Conservation (phyloP, 1,140 invertebrate genomes). For the Lethrus apterus region DNA sequence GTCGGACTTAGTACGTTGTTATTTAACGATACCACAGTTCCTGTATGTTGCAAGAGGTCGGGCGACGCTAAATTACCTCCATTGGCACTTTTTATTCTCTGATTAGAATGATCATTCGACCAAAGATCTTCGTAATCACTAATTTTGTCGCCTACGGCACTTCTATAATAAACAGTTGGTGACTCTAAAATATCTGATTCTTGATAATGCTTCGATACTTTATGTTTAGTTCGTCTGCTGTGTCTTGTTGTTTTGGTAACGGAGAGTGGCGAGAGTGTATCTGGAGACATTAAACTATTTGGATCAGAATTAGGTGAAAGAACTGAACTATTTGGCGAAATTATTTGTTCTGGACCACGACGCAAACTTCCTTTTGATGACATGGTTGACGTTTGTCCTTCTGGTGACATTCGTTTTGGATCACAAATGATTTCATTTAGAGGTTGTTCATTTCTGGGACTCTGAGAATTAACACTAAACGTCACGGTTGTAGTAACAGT, state of each 20-base stretch:
- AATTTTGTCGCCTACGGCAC: conserved; percentile 81
- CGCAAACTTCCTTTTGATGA: conserved; percentile 43
- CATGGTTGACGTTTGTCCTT: conserved; percentile 46
- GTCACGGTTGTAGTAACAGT: conserved; percentile 76
- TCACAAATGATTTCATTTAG: conserved; percentile 30
- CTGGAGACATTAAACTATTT: conserved; percentile 46
- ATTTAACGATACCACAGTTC: conserved; percentile 44
- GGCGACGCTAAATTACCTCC: conserved; percentile 31
- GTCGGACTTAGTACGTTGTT: conserved; percentile 49
- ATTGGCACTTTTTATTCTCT: conserved; percentile 22
- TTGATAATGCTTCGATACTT: conserved; percentile 60
- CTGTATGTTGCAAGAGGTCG: conserved; percentile 37
- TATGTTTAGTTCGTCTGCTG: conserved; percentile 44
- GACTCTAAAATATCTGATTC: conserved; percentile 81
- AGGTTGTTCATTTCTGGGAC: conserved; percentile 22
- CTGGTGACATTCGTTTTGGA: conserved; percentile 46
- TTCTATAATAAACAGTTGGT: conserved; percentile 73
- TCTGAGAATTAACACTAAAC: conserved; percentile 61
- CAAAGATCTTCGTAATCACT: conserved; percentile 95
- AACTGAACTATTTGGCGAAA: conserved; percentile 48
- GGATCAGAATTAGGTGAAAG: conserved; percentile 47
- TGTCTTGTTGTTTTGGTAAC: conserved; percentile 31
- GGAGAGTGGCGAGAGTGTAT: conserved; percentile 36
- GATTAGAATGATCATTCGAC: conserved; percentile 58
- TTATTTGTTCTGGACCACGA: conserved; percentile 42